Evolutionary conservation across 2,888 invertebrate species (phyloP), one percentile per base, ranked within the genome.

Genomic region (Bombylius major): DNA sequence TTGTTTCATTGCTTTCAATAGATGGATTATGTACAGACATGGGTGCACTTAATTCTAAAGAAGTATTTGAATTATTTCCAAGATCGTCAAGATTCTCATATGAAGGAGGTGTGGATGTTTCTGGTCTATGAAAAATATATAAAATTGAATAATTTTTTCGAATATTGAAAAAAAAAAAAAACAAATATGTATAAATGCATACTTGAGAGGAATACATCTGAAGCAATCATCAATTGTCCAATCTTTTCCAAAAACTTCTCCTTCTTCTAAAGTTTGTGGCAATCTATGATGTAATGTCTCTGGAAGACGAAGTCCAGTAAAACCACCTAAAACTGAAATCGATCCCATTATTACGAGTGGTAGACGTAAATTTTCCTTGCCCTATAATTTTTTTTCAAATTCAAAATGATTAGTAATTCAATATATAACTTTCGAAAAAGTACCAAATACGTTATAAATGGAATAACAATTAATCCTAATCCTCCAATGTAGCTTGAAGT

Each of bases 401-500:
- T 48, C 7, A 46, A 33, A 42, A 32, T 55, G 0, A 23, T 34
- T 23, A 42, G 33, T 34, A 47, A 50, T 33, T 33, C 5, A 47
- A 12, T 14, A 5, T 34, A 2, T 36, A 5, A 47, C 33, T 39
- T 39, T 23, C 5, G 9, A 31, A 13, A 5, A 39, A 50, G 79
- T 78, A 91, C 91, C 80, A 94, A 78, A 73, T 92, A 92, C 54
- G 89, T 92, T 59, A 93, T 84, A 73, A 92, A 92, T 12, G 94
- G 94, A 69, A 93, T 93, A 55, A 91, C 83, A 61, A 91, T 87
- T 50, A 93, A 78, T 46, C 93, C 94, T 60, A 91, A 76, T 54
- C 93, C 93, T 53, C 89, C 92, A 62, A 93, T 86, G 69, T 94
- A 93, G 14, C 92, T 90, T 3, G 92, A 92, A 54, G 89, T 86